A percentile compares a stretch with the other conserved stretches of the same genome.
Evolutionary conservation across 2,113 vertebrate genomes (phyloP).

Genomic region (Tenrec ecaudatus): DNA sequence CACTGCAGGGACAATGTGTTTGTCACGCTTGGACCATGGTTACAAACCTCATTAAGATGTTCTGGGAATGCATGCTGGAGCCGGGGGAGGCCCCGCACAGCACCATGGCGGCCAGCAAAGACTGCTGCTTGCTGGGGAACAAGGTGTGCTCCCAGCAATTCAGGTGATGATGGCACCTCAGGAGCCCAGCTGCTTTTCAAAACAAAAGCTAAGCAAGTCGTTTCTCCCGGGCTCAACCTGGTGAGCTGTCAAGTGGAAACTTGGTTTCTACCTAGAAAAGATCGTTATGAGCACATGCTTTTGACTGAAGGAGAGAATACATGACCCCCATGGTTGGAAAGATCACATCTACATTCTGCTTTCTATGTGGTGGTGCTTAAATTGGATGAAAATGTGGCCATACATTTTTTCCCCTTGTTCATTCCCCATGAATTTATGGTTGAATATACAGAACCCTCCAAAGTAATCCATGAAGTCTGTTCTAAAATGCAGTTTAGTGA

Average conservation of each 20-base stretch:
- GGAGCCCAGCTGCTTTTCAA: background rate
- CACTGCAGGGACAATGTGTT: background rate
- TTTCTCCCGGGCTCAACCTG: background rate
- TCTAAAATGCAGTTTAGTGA: background rate
- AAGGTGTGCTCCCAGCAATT: background rate
- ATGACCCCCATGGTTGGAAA: background rate
- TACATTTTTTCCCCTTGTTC: background rate
- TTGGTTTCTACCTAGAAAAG: background rate
- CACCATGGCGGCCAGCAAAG: rapidly evolving
- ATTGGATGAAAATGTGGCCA: background rate
- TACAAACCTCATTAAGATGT: background rate
- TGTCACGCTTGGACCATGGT: background rate
- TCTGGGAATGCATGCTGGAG: background rate
- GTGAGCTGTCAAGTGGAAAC: background rate
- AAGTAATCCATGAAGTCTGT: background rate
- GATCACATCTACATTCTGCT: background rate
- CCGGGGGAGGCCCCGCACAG: background rate
- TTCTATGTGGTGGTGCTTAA: background rate
- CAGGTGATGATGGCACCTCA: background rate
- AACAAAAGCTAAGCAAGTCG: background rate
- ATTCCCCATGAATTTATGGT: background rate
- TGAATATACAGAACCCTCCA: background rate
- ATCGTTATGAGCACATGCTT: background rate
- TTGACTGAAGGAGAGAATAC: no score
- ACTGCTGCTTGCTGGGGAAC: background rate